Evolutionary conservation across 2,113 vertebrate species (phyloP).

Genomic region (Dendropsophus ebraccatus): DNA sequence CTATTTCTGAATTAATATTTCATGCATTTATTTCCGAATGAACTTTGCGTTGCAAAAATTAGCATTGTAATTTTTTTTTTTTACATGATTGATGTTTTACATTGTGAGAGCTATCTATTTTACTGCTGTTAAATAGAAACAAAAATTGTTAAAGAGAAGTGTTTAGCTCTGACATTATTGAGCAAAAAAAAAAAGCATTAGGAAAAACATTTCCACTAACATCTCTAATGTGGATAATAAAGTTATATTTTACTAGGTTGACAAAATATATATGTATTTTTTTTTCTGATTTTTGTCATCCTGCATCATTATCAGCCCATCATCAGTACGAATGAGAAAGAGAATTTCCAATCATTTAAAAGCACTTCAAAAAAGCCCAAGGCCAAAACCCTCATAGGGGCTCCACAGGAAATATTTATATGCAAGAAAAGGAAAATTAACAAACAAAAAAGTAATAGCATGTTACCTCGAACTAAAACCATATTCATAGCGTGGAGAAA

Average conservation of each 20-base stretch:
- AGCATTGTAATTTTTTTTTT: neutral
- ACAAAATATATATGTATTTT: neutral
- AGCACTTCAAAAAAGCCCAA: neutral
- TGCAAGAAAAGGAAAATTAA: no score
- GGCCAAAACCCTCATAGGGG: neutral
- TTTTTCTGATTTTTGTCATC: neutral
- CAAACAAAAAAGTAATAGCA: neutral
- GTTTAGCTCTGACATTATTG: neutral
- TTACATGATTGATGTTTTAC: conserved; percentile 9
- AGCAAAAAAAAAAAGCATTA: neutral
- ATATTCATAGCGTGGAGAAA: neutral
- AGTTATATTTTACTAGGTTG: neutral
- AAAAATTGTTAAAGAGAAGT: neutral
- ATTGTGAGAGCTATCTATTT: neutral
- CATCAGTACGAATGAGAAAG: neutral
- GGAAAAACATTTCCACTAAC: neutral
- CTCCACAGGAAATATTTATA: neutral
- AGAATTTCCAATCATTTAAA: neutral
- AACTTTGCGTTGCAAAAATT: neutral
- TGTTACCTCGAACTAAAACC: neutral
- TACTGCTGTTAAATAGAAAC: no score
- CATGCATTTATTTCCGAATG: neutral
- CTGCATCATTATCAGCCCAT: neutral
- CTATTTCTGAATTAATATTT: neutral
- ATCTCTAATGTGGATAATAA: neutral